Base-by-base conservation (phyloP, 2,113 vertebrate species). In the Elaphurus davidianus region DNA sequence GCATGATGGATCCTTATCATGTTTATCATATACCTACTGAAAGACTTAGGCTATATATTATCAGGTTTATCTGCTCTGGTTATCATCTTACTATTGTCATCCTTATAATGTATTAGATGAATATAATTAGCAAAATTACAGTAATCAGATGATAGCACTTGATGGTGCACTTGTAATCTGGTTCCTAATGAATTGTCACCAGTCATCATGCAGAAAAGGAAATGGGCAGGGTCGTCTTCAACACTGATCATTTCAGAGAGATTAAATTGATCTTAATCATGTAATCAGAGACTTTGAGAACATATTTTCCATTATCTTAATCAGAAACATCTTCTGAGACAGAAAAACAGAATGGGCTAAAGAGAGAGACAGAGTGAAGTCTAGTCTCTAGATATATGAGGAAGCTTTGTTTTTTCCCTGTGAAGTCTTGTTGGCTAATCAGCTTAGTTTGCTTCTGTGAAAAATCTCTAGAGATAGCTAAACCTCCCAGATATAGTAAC, bases 261-360 rank as follows among this genome's bases (percentile, higher is more conserved):
- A 71, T 92, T 54, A 92, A 59, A 23, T 87, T 87, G 30, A 95
- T 94, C 47, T 92, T 89, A 95, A 95, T 96, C 74, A 96, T 33
- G 57, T 96, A 94, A 94, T 96, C 67, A 90, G 91, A 81, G 89
- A 67, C 87, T 55, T 86, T n/a, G 2, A 28, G 64, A 67, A 45
- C 16, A 25, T 82, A 62, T 50, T 84, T 85, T 17, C 21, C 47
- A 14, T 85, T 94, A 67, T 95, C 95, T 90, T 86, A 95, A 97
- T 94, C 62, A 97, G 90, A 89, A 95, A 19, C 5, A 57, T 83
- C n/a, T 87, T 97, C 86, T 89, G 43, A 62, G 25, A 25, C 19
- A 50, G 55, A 57, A 36, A 71, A 14, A 33, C 19, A 6, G 40
- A 76, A 28, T 12, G 33, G 4, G 36, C 27, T 15, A 14, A 19